Percentiles rank a stretch among this genome's conserved stretches.
Evolutionary conservation across 2,113 vertebrate genomes (phyloP).

Genomic region (Stercorarius parasiticus): DNA sequence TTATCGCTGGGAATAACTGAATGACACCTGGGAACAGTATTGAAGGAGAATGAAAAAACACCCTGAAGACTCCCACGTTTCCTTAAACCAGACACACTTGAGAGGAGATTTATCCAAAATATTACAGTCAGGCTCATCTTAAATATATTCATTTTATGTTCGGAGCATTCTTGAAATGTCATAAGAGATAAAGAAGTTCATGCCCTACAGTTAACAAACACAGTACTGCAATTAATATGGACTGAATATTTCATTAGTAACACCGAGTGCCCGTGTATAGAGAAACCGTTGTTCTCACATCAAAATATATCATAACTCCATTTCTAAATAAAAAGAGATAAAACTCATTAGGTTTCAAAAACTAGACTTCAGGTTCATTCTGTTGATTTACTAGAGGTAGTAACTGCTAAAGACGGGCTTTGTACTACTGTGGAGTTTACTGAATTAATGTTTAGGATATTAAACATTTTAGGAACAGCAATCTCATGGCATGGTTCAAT

Average conservation of each 20-base stretch:
- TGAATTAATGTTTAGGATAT: background rate
- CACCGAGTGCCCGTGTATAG: rapidly evolving
- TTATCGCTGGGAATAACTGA: constrained; percentile 68
- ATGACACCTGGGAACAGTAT: constrained; percentile 53
- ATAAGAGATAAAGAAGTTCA: background rate
- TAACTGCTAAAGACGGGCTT: background rate
- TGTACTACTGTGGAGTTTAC: background rate
- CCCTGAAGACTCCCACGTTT: background rate
- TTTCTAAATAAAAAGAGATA: background rate
- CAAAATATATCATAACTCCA: background rate
- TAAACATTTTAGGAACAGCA: background rate
- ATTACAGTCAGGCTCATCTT: background rate
- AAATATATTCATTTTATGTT: background rate
- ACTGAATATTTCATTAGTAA: background rate
- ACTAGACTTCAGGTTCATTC: background rate
- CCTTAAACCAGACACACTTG: constrained; percentile 15
- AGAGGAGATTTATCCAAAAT: background rate
- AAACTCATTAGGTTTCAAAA: background rate
- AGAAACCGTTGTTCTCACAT: background rate
- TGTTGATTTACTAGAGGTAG: background rate
- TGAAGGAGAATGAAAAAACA: background rate
- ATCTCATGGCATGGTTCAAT: background rate
- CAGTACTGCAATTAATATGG: background rate
- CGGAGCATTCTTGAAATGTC: background rate
- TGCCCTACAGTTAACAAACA: background rate